Base-by-base conservation (phyloP, 2,797 vertebrate species). In the Mus spretus region DNA sequence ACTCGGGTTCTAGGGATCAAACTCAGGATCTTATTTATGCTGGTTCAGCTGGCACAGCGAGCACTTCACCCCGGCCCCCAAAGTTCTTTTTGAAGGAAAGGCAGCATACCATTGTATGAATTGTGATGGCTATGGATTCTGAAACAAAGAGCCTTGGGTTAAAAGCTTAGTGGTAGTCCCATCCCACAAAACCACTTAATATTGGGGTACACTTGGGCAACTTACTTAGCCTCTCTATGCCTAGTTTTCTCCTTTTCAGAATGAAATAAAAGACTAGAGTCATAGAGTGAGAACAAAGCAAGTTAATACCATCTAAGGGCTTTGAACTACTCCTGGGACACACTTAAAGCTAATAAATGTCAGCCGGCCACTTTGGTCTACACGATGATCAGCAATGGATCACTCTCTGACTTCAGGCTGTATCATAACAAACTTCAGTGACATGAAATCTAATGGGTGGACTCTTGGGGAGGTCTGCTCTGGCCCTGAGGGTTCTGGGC, bases 301-400 rank as follows among this genome's bases (percentile, higher is more conserved):
- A 63, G 34, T 17, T 75, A 55, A 37, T 6, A 19, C 2, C 31
- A 53, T n/a, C 40, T 5, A 77, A 90, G 44, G 37, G 37, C 44
- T 78, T 57, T 34, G 31, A 44, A 31, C 67, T 31, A 22, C 12
- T 4, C 19, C 67, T 65, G 34, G 75, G 34, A 34, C 19, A 40
- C 28, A 55, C 28, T 2, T 4, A 37, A 57, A 26, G 7, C 47
- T 50, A 12, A 0, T 26, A 24, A 15, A 6, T 1, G 13, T 19
- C 86, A 24, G 59, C 59, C 53, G 24, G 14, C 9, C 24, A 31
- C 81, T 72, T n/a, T 34, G 10, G 26, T 81, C 85, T 50, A 34
- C 26, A 6, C 34, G 55, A 34, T 12, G 13, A 85, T 37, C 19
- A 70, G 65, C 11, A 70, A n/a, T 37, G 13, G 12, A 14, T 24